Base-by-base conservation (phyloP, 2,888 invertebrate genomes). In the Amphipyra berbera region DNA sequence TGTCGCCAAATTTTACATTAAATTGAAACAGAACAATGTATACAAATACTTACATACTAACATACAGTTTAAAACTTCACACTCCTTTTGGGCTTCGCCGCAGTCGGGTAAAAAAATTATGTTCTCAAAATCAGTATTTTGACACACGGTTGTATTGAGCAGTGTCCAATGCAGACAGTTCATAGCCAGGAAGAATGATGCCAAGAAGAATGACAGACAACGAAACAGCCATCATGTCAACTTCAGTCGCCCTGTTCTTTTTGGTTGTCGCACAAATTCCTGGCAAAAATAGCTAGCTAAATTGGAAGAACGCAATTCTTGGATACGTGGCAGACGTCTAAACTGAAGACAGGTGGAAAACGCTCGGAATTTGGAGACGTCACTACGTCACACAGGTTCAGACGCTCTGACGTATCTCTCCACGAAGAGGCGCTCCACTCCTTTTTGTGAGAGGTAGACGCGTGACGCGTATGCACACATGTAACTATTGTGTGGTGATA, bases 301-400 rank as follows among this genome's bases (percentile, higher is more conserved):
- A 73, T 73, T 68, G 61, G 61, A 68, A 50, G 50, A 73, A 44
- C 40, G 9, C 40, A 47, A 68, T 68, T 52, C 68, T 47, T 47
- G 35, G 50, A 67, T 69, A 50, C 49, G 68, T 60, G 42, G 50
- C n/a, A 60, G 37, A 41, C 15, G 30, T 61, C 47, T 50, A n/a
- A 41, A 61, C 40, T 3, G 33, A n/a, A 38, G 50, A 68, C 55
- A 69, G 50, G 53, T 54, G 42, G 49, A 50, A 73, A 66, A 50
- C 27, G 42, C 50, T 37, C 15, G 33, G 55, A 69, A 33, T 68
- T 68, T 10, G 4, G 33, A 38, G 41, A 38, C 15, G 37, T 10
- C 33, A 35, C 30, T 21, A 21, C 21, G n/a, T 10, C 9, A 27
- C 9, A 7, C 6, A 15, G 37, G n/a, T 15, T 48, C 15, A 21